Conservation (phyloP, 2,113 vertebrate species). For the Pseudopipra pipra region DNA sequence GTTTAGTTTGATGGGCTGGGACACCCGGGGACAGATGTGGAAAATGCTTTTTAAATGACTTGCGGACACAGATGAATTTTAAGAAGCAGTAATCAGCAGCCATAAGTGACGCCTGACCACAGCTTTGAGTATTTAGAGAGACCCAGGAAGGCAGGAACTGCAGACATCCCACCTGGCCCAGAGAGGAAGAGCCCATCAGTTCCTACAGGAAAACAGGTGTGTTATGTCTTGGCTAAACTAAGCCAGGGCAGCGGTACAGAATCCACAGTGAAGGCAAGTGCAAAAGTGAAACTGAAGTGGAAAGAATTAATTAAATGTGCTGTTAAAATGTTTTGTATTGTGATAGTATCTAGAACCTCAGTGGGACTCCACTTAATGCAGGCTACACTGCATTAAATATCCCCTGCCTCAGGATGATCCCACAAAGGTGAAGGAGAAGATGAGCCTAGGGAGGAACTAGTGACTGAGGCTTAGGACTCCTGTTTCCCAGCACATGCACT, state of each 20-base stretch:
- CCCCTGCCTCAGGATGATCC: not conserved
- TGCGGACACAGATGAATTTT: constrained; percentile 55
- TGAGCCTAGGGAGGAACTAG: not conserved
- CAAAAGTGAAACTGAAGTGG: not conserved
- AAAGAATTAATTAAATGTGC: not conserved
- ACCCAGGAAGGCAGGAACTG: not conserved
- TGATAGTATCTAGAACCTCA: not conserved
- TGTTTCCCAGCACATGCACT: not conserved
- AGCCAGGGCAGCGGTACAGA: not conserved
- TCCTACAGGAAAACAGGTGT: not conserved
- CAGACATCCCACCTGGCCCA: not conserved
- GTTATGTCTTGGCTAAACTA: not conserved
- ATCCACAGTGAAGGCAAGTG: not conserved
- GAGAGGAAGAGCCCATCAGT: not conserved
- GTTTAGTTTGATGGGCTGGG: constrained; percentile 29
- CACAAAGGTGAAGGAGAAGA: not conserved
- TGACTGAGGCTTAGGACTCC: not conserved
- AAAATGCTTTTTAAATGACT: constrained; percentile 53
- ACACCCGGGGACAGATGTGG: constrained; percentile 44
- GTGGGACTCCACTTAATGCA: not conserved
- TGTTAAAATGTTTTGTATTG: not conserved
- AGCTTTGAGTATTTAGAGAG: constrained; percentile 21
- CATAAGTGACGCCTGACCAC: not conserved
- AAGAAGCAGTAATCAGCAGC: constrained; percentile 64
- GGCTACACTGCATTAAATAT: not conserved